Percentiles rank a stretch among this genome's conserved stretches.
Evolutionary conservation across 2,113 vertebrate species (phyloP).

Genomic region (Festucalex cinctus): DNA sequence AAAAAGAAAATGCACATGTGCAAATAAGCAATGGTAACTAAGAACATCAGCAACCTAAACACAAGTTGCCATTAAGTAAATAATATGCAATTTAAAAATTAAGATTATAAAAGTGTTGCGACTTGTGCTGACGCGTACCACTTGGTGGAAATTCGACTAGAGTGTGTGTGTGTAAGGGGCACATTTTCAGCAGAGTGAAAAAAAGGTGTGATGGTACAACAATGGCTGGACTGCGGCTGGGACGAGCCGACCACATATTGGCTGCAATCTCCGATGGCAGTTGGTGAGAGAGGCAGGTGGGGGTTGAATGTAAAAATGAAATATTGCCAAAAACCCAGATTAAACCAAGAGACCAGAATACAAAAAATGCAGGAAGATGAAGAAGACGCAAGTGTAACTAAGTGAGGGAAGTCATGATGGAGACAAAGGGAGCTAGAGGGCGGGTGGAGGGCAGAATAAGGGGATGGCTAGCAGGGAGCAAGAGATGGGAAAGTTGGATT

Average conservation of each 20-base stretch:
- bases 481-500: conserved; percentile 57
- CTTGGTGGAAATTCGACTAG: background rate
- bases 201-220: conserved; percentile 5
- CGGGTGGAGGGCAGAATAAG: conserved; percentile 34
- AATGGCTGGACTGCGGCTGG: conserved; percentile 42
- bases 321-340: conserved; percentile 28
- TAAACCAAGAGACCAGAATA: conserved; percentile 47
- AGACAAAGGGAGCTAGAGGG: conserved; percentile 52
- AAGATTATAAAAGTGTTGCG: no score
- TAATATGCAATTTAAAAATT: background rate
- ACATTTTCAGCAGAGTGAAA: background rate
- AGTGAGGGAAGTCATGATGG: conserved; percentile 1
- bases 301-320: conserved; percentile 10
- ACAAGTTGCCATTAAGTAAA: no score
- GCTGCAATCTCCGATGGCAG: conserved; percentile 36
- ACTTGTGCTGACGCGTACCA: background rate
- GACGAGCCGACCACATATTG: conserved; percentile 26
- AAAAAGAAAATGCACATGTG: no score
- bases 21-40: no score
- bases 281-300: background rate
- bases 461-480: conserved; percentile 42
- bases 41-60: no score
- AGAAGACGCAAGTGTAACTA: background rate
- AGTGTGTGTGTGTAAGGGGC: conserved; percentile 1
- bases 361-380: conserved; percentile 14